Conservation (phyloP, 2,888 invertebrate genomes). For the Tetramorium bicarinatum region DNA sequence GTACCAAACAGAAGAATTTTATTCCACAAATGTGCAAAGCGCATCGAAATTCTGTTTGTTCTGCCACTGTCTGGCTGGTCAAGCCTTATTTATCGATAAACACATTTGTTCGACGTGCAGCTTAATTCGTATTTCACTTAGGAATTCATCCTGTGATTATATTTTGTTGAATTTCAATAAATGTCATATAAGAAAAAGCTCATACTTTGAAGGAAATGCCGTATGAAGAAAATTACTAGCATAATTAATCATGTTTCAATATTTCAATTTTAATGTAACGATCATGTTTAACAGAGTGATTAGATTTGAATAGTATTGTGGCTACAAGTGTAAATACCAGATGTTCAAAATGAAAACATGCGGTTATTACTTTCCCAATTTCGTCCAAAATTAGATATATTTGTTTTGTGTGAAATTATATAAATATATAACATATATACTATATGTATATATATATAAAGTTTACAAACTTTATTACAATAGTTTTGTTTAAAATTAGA, state of each 20-base stretch:
- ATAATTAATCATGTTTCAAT: neutral
- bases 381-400: neutral
- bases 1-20: conserved; percentile 58
- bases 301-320: conserved; percentile 23
- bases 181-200: neutral
- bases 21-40: conserved; percentile 16
- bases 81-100: conserved; percentile 37
- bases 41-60: conserved; percentile 44
- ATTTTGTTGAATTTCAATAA: conserved; percentile 1
- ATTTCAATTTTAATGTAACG: conserved; percentile 19
- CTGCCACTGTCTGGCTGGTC: neutral
- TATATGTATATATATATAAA: neutral
- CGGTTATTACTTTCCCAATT: neutral
- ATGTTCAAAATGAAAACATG: conserved; percentile 20
- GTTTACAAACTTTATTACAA: neutral
- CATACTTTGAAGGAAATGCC: neutral
- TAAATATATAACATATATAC: neutral
- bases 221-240: neutral
- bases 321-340: conserved; percentile 45
- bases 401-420: neutral
- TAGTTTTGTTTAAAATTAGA: neutral
- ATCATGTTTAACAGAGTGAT: conserved; percentile 11
- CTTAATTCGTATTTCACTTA: neutral
- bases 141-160: neutral
- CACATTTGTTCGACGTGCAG: conserved; percentile 10